Evolutionary conservation across 2,797 vertebrate species (phyloP), one percentile per base, ranked within the genome.

Genomic region (Ptychobarbus kaznakovi): DNA sequence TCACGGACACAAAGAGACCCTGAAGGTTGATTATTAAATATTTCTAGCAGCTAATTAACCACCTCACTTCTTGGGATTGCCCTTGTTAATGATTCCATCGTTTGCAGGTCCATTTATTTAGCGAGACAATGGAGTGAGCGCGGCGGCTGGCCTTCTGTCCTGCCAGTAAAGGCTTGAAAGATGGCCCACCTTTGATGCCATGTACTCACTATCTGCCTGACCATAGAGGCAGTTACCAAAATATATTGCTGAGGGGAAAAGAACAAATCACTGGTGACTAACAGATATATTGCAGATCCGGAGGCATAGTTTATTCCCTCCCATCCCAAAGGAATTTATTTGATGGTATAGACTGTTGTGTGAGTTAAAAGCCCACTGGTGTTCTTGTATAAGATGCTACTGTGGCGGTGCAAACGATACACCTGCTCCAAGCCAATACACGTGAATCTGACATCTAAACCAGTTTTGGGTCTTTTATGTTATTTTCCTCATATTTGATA

Each of bases 181-280:
- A 96, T 95, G 93, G 93, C 89, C 90, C 83, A 93, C 91, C 88
- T 87, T 88, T 91, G 87, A 92, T 94, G 93, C 93, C 91, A 94
- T 94, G 93, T 93, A 86, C 91, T 94, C 91, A 91, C 94, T 95
- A 95, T 95, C 94, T 93, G 91, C 90, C 92, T 82, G 89, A 91
- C 93, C 91, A 89, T 88, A 89, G 91, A 92, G 91, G 94, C 94
- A 94, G 95, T 96, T 95, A 95, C 94, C 89, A 92, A 94, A 96
- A 96, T 95, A 94, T 95, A 96, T 95, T 92, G 94, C 94, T 94
- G 92, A 93, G 91, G 92, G 92, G 94, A 93, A 92, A 93, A 92
- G 93, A 94, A 94, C 94, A 95, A 95, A 96, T 96, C 95, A 95
- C 95, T 93, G 94, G 93, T 94, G 94, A 95, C 94, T 95, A 92